Evolutionary conservation across 2,888 invertebrate genomes (phyloP).

Genomic region (Dryocosmus kuriphilus): DNA sequence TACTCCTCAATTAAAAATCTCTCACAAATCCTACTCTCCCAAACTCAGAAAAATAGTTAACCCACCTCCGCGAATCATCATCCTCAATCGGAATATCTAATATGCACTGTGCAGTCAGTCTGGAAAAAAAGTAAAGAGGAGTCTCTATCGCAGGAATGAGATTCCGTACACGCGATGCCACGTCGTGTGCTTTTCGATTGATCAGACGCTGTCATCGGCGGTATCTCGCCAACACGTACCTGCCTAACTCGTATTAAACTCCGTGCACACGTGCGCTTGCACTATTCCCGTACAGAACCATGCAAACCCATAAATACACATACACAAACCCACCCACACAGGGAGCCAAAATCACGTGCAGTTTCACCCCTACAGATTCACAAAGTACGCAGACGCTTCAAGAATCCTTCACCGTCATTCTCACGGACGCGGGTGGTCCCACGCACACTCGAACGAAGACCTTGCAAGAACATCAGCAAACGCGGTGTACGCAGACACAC

Average conservation of each 20-base stretch:
- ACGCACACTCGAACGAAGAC: slow-evolving; percentile 25
- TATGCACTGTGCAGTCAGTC: slow-evolving; percentile 1
- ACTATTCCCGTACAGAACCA: slow-evolving; percentile 40
- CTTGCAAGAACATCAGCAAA: slow-evolving; percentile 38
- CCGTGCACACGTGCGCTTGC: slow-evolving; percentile 40
- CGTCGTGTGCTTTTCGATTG: slow-evolving; percentile 42
- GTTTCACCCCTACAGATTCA: slow-evolving; percentile 18
- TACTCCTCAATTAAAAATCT: neutral
- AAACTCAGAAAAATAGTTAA: neutral
- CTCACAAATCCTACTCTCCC: neutral
- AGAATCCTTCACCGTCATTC: slow-evolving; percentile 18
- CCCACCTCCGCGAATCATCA: neutral
- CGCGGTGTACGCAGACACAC: slow-evolving; percentile 68
- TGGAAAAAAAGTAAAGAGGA: slow-evolving; percentile 19
- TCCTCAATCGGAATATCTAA: neutral
- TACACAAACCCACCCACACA: neutral
- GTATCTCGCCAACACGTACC: slow-evolving; percentile 64
- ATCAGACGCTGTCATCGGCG: slow-evolving; percentile 61
- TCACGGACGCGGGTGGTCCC: neutral
- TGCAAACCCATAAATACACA: neutral
- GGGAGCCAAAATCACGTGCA: slow-evolving; percentile 18
- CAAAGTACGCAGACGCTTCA: slow-evolving; percentile 28
- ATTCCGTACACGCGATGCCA: slow-evolving; percentile 34
- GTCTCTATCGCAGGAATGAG: slow-evolving; percentile 12
- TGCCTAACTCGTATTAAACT: slow-evolving; percentile 61